Evolutionary conservation across 2,113 vertebrate genomes (phyloP).

Genomic region (Dipodomys spectabilis): DNA sequence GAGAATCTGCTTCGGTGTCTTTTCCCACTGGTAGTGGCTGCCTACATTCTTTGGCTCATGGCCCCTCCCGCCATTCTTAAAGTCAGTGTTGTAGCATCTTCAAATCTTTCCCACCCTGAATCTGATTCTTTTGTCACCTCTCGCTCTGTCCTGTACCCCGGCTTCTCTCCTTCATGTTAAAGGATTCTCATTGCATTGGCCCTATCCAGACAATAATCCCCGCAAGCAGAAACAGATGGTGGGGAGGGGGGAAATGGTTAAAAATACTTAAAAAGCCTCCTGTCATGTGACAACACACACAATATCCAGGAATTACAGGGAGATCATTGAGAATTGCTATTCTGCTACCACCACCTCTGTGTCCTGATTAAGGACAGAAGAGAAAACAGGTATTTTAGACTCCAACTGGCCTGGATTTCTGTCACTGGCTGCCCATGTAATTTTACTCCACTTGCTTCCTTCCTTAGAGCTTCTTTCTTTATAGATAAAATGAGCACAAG

Average conservation of each 20-base stretch:
- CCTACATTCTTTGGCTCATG: background rate
- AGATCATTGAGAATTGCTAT: background rate
- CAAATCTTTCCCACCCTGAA: background rate
- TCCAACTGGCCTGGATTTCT: background rate
- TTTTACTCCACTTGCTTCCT: background rate
- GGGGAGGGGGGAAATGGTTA: too few species aligned
- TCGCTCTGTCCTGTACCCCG: background rate
- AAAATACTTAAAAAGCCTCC: accelerated
- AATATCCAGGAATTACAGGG: background rate
- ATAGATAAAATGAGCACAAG: background rate
- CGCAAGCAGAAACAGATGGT: too few species aligned
- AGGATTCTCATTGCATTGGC: background rate
- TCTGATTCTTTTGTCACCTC: background rate
- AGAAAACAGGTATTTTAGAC: background rate
- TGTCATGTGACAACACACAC: accelerated
- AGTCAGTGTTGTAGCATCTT: background rate
- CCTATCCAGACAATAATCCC: background rate
- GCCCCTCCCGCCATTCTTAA: background rate
- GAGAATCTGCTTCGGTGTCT: accelerated
- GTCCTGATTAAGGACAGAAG: background rate
- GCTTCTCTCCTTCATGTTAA: background rate
- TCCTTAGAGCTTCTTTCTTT: background rate
- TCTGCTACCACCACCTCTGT: background rate
- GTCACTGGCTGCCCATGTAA: background rate
- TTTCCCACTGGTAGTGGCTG: background rate